phyloP scores from a whole-genome alignment of 1,140 invertebrate species.

The Phymorhynchus buccinoides region DNA sequence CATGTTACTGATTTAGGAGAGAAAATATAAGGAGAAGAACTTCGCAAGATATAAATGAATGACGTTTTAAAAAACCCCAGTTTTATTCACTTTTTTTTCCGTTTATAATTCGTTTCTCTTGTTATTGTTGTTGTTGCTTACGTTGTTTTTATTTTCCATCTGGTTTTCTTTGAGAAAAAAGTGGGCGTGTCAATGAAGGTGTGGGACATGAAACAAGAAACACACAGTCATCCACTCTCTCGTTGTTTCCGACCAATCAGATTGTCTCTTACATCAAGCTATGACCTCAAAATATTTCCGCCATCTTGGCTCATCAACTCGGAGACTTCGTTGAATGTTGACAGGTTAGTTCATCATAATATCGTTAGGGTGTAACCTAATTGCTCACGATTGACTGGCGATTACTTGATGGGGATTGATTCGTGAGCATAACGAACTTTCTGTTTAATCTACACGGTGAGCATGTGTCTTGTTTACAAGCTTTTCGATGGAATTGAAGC shows the following conservation, averaged over 20 bases:
- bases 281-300: constrained; percentile 8
- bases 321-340: constrained; percentile 24
- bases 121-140: background rate
- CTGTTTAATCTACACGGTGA: background rate
- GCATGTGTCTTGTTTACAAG: background rate
- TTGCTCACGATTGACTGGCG: background rate
- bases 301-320: constrained; percentile 21
- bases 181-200: constrained; percentile 10
- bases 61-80: no score
- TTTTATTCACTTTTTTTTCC: no score
- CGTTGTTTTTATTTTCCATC: background rate
- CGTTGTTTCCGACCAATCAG: constrained; percentile 14
- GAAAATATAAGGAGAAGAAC: no score
- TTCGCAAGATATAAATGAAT: no score
- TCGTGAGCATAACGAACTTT: background rate
- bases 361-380: constrained; percentile 13
- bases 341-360: constrained; percentile 16
- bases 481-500: background rate
- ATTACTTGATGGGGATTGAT: background rate
- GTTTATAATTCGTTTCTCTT: background rate
- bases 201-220: background rate
- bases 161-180: constrained; percentile 20
- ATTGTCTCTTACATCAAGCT: background rate
- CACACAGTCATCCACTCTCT: background rate
- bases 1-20: no score